Evolutionary conservation across 2,888 invertebrate genomes (phyloP).

Genomic region (Parnassius apollo): DNA sequence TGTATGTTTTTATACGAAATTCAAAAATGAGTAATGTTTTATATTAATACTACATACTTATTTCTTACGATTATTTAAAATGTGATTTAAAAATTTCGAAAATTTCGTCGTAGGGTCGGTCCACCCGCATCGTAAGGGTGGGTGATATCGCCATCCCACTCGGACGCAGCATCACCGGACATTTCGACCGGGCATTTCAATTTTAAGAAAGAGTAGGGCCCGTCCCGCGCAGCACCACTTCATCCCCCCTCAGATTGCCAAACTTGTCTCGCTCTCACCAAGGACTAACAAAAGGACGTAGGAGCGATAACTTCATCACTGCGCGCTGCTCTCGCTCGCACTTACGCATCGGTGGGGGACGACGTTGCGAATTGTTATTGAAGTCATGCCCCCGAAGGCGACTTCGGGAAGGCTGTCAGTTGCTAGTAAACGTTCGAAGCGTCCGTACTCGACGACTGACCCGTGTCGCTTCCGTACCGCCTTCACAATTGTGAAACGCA

Average conservation of each 20-base stretch:
- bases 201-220: slow-evolving; percentile 82
- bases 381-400: slow-evolving; percentile 82
- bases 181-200: slow-evolving; percentile 83
- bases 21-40: not conserved
- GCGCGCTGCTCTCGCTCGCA: slow-evolving; percentile 74
- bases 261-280: slow-evolving; percentile 69
- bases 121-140: slow-evolving; percentile 80
- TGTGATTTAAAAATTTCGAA: slow-evolving; percentile 72
- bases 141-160: slow-evolving; percentile 78
- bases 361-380: slow-evolving; percentile 82
- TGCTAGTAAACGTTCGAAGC: slow-evolving; percentile 77
- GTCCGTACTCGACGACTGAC: slow-evolving; percentile 70
- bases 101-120: slow-evolving; percentile 72
- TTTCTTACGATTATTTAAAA: slow-evolving; percentile 41
- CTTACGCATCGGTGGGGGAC: slow-evolving; percentile 77
- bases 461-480: slow-evolving; percentile 56
- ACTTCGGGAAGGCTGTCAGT: slow-evolving; percentile 81
- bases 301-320: slow-evolving; percentile 82
- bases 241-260: slow-evolving; percentile 50
- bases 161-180: slow-evolving; percentile 82
- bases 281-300: slow-evolving; percentile 82
- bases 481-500: slow-evolving; percentile 53
- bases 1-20: too few species aligned
- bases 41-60: slow-evolving; percentile 17
- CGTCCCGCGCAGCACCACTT: slow-evolving; percentile 61